phyloP scores from a whole-genome alignment of 2,888 invertebrate species.

The Yponomeuta malinellus region DNA sequence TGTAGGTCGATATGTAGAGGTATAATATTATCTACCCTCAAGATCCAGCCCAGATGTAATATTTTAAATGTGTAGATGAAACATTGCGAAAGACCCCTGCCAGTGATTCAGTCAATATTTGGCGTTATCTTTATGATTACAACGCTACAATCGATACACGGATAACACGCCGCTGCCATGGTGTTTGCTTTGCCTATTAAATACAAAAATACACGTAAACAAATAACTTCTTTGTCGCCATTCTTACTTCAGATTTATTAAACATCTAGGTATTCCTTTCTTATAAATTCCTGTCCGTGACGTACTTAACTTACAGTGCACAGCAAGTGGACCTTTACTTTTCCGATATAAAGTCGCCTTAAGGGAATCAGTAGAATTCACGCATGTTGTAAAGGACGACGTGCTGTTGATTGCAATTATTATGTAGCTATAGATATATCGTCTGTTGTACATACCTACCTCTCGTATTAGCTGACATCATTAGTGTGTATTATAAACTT shows the following conservation, averaged over 20 bases:
- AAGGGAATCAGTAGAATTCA: too few species aligned
- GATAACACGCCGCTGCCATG: background rate
- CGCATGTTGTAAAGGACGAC: too few species aligned
- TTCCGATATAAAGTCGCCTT: too few species aligned
- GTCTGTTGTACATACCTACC: background rate
- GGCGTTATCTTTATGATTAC: background rate
- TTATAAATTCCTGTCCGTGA: too few species aligned
- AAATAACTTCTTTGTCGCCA: background rate
- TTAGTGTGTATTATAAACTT: slow-evolving; percentile 19
- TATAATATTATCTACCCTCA: too few species aligned
- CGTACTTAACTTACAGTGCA: too few species aligned
- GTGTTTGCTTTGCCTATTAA: background rate
- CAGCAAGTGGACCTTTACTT: too few species aligned
- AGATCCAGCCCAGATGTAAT: too few species aligned
- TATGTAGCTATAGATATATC: background rate
- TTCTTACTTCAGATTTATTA: background rate
- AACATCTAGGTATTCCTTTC: too few species aligned
- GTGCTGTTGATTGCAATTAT: background rate
- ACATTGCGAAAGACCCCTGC: background rate
- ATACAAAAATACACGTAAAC: background rate
- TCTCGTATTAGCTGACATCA: background rate
- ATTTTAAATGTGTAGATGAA: too few species aligned
- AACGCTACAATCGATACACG: background rate
- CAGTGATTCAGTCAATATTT: background rate
- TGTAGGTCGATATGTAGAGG: background rate